These are phyloP conservation scores for Channa striata DNA, from an alignment of 2,797 vertebrate species.

Conservation along the genomic window DNA sequence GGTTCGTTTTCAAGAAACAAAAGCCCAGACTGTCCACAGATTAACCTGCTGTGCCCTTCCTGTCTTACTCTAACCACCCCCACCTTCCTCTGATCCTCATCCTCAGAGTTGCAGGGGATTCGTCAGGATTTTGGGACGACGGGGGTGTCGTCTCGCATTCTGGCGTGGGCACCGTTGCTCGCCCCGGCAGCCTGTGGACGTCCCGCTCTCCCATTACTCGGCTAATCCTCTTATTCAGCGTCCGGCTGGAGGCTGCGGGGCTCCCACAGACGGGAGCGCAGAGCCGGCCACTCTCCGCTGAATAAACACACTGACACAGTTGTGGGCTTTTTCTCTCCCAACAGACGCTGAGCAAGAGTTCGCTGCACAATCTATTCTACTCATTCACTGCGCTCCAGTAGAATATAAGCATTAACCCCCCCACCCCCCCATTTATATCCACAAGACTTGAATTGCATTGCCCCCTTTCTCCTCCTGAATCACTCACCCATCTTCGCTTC, in stretches of 20 bases:
- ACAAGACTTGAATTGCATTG: constrained; percentile 35
- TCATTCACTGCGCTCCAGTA: constrained; percentile 66
- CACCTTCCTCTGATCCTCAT: constrained; percentile 19
- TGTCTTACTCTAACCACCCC: constrained; percentile 39
- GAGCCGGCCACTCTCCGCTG: constrained; percentile 66
- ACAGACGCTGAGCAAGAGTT: constrained; percentile 65
- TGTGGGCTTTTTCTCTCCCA: constrained; percentile 63
- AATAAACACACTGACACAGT: constrained; percentile 77
- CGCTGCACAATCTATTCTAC: constrained; percentile 58
- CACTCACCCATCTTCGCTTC: constrained; percentile 48
- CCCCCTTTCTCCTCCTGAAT: constrained; percentile 3
- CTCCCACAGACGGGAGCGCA: constrained; percentile 62
- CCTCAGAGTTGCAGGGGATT: constrained; percentile 36
- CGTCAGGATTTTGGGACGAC: constrained; percentile 1
- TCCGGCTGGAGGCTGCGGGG: constrained; percentile 63
- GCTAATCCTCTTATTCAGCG: constrained; percentile 82
- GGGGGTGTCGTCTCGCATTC: constrained; percentile 59
- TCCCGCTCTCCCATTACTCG: constrained; percentile 69
- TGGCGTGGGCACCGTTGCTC: constrained; percentile 69
- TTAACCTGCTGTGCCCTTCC: constrained; percentile 50
- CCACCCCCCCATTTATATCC: constrained; percentile 9
- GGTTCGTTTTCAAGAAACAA: background rate
- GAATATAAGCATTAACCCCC: constrained; percentile 47
- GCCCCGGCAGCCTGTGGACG: constrained; percentile 60
- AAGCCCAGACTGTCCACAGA: constrained; percentile 52